These are phyloP conservation scores for Halocaridina rubra DNA, from an alignment of 2,888 invertebrate species.

Conservation along the genomic window DNA sequence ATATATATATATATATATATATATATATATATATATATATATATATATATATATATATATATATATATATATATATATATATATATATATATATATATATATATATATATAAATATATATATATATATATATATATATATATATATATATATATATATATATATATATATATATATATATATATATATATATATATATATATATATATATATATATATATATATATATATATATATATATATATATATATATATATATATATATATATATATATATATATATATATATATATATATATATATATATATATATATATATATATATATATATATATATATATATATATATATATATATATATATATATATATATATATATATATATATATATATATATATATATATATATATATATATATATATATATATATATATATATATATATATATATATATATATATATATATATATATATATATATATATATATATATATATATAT, in stretches of 20 bases:
- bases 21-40: not conserved
- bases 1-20: not conserved
- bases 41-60: not conserved
- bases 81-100: not conserved
- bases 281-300: not conserved
- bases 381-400: not conserved
- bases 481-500: not conserved
- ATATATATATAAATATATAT: not conserved
- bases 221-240: not conserved
- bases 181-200: not conserved
- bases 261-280: not conserved
- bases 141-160: not conserved
- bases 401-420: not conserved
- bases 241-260: not conserved
- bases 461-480: not conserved
- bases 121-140: not conserved
- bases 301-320: not conserved
- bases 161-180: not conserved
- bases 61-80: not conserved
- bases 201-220: not conserved
- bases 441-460: not conserved
- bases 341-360: not conserved
- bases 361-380: not conserved
- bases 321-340: not conserved
- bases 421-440: not conserved